Conservation (phyloP, 2,797 vertebrate genomes). For the Enteromius radiatus region DNA sequence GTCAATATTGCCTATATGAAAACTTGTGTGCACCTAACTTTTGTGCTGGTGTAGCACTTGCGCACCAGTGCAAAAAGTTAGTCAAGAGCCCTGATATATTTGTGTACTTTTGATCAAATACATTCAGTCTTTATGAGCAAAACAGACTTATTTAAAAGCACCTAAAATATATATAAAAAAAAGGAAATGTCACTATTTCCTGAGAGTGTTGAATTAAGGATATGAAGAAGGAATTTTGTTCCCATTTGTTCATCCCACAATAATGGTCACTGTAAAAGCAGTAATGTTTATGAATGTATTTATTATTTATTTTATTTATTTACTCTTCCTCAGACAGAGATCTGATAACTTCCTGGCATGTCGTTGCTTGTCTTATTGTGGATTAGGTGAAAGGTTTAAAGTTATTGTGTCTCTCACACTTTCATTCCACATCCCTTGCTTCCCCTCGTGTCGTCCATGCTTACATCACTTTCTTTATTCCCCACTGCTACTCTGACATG, state of each 20-base stretch:
- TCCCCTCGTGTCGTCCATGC: neutral
- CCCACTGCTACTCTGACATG: conserved; percentile 37
- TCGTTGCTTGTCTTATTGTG: conserved; percentile 26
- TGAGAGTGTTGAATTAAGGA: neutral
- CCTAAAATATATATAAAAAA: no score
- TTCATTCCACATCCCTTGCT: neutral
- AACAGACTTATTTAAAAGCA: neutral
- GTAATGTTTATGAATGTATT: neutral
- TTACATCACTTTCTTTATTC: conserved; percentile 15
- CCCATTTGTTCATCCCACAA: neutral
- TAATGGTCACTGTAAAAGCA: neutral
- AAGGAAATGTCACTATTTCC: neutral
- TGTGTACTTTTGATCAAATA: neutral
- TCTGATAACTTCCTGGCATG: conserved; percentile 33
- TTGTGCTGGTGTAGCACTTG: no score
- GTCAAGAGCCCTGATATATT: no score
- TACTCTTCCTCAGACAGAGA: neutral
- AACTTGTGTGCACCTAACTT: no score
- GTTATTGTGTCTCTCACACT: conserved; percentile 20
- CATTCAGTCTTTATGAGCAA: neutral
- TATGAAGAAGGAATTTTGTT: neutral
- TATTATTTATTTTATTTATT: neutral
- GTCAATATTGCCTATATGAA: no score
- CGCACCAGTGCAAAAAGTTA: no score
- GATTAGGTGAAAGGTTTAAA: conserved; percentile 40